Conservation (phyloP, 1,140 invertebrate species). For the Matsumurasca onukii region DNA sequence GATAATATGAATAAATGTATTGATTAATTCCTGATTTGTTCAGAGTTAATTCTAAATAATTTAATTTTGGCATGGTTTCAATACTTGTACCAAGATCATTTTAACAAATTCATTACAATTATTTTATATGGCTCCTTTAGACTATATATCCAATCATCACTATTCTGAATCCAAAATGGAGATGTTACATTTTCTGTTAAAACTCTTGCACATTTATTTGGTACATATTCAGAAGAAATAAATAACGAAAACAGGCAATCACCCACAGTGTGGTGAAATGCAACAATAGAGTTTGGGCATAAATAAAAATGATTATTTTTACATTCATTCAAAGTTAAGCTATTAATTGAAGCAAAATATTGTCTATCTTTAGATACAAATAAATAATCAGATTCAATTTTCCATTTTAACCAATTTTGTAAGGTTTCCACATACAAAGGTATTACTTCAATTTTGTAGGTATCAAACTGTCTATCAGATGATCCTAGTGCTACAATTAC, state of each 20-base stretch:
- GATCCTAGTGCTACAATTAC: constrained; percentile 7
- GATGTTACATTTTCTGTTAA: constrained; percentile 1
- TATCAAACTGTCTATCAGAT: constrained; percentile 11
- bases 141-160: background rate
- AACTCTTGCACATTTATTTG: background rate
- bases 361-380: constrained; percentile 11
- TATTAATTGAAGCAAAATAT: constrained; percentile 1
- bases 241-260: constrained; percentile 12
- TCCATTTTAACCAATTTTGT: constrained; percentile 16
- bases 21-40: background rate
- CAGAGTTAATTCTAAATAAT: background rate
- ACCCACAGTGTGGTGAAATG: constrained; percentile 3
- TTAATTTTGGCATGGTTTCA: background rate
- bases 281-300: background rate
- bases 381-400: background rate
- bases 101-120: background rate
- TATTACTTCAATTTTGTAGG: background rate
- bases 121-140: background rate
- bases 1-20: background rate
- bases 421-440: background rate
- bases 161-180: constrained; percentile 1
- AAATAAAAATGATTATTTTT: constrained; percentile 13
- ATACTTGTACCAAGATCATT: background rate
- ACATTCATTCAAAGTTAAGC: background rate
- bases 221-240: background rate